These are phyloP conservation scores for Aurelia aurita DNA, from an alignment of 30 jellyfish, hydroid and myxozoan genomes.

Conservation along the genomic window DNA sequence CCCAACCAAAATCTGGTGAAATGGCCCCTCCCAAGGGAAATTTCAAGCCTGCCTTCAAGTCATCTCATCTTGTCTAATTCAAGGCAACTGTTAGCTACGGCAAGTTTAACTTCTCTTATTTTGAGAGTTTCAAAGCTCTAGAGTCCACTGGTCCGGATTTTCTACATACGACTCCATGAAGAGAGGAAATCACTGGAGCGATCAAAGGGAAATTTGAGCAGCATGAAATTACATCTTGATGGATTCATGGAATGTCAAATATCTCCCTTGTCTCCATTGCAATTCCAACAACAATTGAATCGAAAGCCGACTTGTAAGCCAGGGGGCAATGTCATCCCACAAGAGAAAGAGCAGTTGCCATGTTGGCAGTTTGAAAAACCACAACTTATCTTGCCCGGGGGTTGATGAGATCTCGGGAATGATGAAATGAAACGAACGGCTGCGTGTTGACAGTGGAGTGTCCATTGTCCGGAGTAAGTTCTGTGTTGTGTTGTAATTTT, in stretches of 20 bases:
- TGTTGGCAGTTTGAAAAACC: too few species aligned
- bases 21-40: too few species aligned
- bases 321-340: conserved; percentile 31
- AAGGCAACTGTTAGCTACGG: neutral
- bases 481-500: too few species aligned
- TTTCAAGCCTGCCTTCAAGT: too few species aligned
- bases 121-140: too few species aligned
- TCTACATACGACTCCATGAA: neutral
- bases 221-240: conserved; percentile 70
- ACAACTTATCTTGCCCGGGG: too few species aligned
- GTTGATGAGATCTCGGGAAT: too few species aligned
- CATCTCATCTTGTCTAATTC: neutral
- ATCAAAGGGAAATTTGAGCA: conserved; percentile 43
- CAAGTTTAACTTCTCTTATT: neutral
- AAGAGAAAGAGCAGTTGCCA: too few species aligned
- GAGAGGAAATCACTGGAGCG: conserved; percentile 62
- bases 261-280: conserved; percentile 60
- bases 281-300: conserved; percentile 36
- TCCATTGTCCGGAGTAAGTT: too few species aligned
- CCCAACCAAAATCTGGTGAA: neutral
- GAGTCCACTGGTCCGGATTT: conserved; percentile 39
- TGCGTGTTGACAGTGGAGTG: too few species aligned
- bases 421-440: too few species aligned
- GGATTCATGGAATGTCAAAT: conserved; percentile 67
- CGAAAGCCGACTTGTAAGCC: conserved; percentile 37